Conservation (phyloP, 2,113 vertebrate genomes). For the Scopus umbretta region DNA sequence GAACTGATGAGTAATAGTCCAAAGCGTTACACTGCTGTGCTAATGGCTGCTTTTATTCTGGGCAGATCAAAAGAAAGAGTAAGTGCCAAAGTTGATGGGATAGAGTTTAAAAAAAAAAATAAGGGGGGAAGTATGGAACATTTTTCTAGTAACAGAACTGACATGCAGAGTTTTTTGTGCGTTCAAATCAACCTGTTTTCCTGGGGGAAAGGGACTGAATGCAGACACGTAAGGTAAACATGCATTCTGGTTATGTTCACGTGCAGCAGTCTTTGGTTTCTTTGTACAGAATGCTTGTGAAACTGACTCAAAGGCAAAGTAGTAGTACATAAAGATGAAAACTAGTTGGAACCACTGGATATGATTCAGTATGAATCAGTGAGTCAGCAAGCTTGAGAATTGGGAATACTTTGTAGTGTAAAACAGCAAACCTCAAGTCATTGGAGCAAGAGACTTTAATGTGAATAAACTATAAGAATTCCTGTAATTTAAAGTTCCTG, state of each 20-base stretch:
- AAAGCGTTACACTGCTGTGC: no score
- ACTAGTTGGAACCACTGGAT: background rate
- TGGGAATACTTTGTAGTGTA: background rate
- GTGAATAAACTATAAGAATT: background rate
- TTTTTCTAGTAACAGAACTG: background rate
- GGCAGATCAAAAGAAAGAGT: no score
- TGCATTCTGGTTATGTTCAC: background rate
- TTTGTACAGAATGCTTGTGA: background rate
- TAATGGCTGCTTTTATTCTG: no score
- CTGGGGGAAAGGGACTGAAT: background rate
- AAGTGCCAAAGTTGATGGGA: no score
- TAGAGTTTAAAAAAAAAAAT: no score
- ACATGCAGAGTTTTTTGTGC: background rate
- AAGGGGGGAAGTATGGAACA: no score
- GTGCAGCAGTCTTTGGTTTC: background rate
- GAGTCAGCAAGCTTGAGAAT: constrained; percentile 39
- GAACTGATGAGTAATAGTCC: no score
- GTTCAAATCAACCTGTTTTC: background rate
- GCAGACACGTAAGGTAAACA: rapidly evolving
- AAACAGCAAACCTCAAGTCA: background rate
- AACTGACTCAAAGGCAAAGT: background rate
- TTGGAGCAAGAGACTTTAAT: background rate
- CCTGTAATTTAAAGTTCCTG: constrained; percentile 30
- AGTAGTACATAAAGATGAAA: background rate
- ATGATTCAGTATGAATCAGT: constrained; percentile 50